phyloP scores from a whole-genome alignment of 2,797 vertebrate species.

The Gouania willdenowi region DNA sequence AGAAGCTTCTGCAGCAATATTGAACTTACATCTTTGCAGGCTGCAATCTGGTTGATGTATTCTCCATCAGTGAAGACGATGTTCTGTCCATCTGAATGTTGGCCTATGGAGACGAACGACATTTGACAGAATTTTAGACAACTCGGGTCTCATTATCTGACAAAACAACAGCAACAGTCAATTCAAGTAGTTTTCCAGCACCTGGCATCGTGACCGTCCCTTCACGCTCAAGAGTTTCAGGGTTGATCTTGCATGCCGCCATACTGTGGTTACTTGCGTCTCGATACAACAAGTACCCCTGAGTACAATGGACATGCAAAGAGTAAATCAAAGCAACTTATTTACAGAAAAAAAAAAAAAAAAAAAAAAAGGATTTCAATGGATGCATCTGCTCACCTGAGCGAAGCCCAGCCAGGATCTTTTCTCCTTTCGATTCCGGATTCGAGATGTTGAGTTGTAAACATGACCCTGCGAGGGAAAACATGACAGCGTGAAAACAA shows the following conservation, averaged over 20 bases:
- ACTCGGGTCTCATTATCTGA: too few species aligned
- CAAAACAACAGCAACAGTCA: not conserved
- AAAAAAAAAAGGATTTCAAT: too few species aligned
- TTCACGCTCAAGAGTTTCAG: conserved; percentile 95
- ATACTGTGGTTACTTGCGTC: conserved; percentile 91
- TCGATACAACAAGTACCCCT: conserved; percentile 95
- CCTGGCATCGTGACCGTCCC: conserved; percentile 92
- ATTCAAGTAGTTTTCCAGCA: conserved; percentile 38
- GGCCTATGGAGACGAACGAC: conserved; percentile 72
- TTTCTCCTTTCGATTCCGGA: conserved; percentile 95
- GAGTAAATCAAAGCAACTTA: too few species aligned
- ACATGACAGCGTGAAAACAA: too few species aligned
- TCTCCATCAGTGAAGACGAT: conserved; percentile 98
- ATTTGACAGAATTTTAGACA: not conserved
- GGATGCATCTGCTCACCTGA: too few species aligned
- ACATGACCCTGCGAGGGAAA: conserved; percentile 89
- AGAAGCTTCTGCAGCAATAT: not conserved
- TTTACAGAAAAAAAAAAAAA: too few species aligned
- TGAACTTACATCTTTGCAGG: conserved; percentile 93
- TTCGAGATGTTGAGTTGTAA: conserved; percentile 97
- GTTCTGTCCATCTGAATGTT: conserved; percentile 93
- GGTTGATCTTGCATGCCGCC: conserved; percentile 95
- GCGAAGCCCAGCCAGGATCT: conserved; percentile 98
- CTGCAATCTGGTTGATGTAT: conserved; percentile 98
- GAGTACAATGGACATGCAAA: too few species aligned